These are phyloP conservation scores for Xenopus tropicalis DNA, from an alignment of 2,113 vertebrate species.

Conservation along the genomic window DNA sequence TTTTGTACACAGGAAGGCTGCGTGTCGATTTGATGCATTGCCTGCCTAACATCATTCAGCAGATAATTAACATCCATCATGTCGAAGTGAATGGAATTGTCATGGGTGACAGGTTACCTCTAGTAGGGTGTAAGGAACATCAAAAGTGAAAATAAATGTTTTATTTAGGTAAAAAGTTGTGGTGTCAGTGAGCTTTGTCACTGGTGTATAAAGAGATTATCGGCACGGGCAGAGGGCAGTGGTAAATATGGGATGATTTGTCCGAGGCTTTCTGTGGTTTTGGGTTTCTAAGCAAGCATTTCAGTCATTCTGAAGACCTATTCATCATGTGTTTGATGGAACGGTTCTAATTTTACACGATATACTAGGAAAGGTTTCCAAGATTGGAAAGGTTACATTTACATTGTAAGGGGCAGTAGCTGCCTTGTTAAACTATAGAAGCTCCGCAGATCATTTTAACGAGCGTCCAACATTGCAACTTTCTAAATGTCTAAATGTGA, in stretches of 20 bases:
- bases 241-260: conserved; percentile 17
- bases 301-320: neutral
- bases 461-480: too few relatives aligned
- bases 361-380: neutral
- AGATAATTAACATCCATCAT: conserved; percentile 14
- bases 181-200: conserved; percentile 8
- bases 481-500: too few relatives aligned
- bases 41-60: conserved; percentile 16
- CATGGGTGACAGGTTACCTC: conserved; percentile 21
- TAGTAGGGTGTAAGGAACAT: conserved; percentile 12
- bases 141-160: conserved; percentile 12
- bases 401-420: neutral
- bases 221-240: neutral
- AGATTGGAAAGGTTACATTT: neutral
- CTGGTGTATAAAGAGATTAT: neutral
- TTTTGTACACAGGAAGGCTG: too few relatives aligned
- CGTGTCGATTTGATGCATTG: too few relatives aligned
- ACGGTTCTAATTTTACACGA: neutral
- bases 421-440: too few relatives aligned
- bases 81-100: conserved; percentile 17
- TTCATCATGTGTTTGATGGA: neutral
- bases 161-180: conserved; percentile 3
- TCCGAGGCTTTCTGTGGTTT: neutral
- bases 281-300: neutral
- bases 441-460: too few relatives aligned